These are phyloP conservation scores for Hyles euphorbiae DNA, from an alignment of 1,140 invertebrate genomes.

Conservation along the genomic window DNA sequence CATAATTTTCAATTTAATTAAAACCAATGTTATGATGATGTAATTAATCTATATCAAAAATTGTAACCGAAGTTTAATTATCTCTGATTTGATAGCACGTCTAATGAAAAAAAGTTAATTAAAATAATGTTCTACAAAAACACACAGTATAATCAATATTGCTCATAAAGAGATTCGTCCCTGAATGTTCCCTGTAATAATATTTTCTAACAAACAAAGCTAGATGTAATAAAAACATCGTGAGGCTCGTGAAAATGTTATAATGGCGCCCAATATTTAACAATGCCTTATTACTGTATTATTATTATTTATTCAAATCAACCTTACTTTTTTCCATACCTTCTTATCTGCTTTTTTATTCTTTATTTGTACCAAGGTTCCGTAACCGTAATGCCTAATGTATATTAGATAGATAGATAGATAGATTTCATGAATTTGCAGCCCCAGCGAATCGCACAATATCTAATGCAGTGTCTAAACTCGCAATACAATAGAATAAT, in stretches of 20 bases:
- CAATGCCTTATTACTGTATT: too few relatives aligned
- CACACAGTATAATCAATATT: neutral
- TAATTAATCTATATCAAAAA: too few relatives aligned
- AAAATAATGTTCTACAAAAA: neutral
- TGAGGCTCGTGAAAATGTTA: neutral
- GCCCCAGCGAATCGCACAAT: neutral
- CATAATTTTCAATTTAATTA: too few relatives aligned
- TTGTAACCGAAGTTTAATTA: too few relatives aligned
- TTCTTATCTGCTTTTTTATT: too few relatives aligned
- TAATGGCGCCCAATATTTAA: too few relatives aligned
- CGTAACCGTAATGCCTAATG: too few relatives aligned
- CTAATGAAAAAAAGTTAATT: neutral
- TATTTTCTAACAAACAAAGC: neutral
- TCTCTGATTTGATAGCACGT: neutral
- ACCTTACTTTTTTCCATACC: too few relatives aligned
- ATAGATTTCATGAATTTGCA: neutral
- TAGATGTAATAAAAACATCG: slow-evolving; percentile 9
- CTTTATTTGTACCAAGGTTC: too few relatives aligned
- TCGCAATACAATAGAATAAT: slow-evolving; percentile 28
- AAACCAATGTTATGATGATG: too few relatives aligned
- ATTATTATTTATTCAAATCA: too few relatives aligned
- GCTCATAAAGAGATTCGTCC: neutral
- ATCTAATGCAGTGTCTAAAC: slow-evolving; percentile 5
- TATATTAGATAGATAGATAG: too few relatives aligned
- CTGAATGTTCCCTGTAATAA: neutral